These are phyloP conservation scores for Lithobates sylvaticus DNA, from an alignment of 2,797 vertebrate genomes.

Conservation along the genomic window DNA sequence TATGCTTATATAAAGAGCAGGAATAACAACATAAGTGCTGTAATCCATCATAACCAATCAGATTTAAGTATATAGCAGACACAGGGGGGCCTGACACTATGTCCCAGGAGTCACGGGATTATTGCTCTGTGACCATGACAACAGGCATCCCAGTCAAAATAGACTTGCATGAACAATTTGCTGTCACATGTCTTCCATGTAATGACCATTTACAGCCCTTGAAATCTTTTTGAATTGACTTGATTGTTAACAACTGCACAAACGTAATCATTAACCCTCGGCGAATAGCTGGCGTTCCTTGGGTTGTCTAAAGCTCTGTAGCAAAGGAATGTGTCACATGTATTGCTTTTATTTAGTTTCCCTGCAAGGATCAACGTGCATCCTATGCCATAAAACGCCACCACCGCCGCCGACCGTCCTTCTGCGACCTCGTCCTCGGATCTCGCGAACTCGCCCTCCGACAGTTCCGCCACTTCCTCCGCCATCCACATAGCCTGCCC, in stretches of 20 bases:
- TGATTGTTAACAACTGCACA: conserved; percentile 69
- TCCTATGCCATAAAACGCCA: too few species aligned
- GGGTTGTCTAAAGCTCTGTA: conserved; percentile 27
- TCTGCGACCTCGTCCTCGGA: too few species aligned
- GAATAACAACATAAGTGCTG: neutral
- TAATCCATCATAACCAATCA: too few species aligned
- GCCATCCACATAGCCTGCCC: too few species aligned
- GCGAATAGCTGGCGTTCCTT: conserved; percentile 68
- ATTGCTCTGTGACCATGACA: conserved; percentile 71
- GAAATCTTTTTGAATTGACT: conserved; percentile 68
- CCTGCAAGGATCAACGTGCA: neutral
- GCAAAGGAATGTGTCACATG: neutral
- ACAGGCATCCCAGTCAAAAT: conserved; percentile 69
- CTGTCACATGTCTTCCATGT: conserved; percentile 65
- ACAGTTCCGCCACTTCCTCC: too few species aligned
- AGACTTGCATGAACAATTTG: conserved; percentile 66
- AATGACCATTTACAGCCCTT: conserved; percentile 70
- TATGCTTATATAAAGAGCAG: too few species aligned
- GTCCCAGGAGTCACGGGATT: conserved; percentile 50
- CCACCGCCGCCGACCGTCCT: too few species aligned
- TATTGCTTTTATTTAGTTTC: conserved; percentile 1
- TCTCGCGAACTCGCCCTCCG: too few species aligned
- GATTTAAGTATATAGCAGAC: too few species aligned
- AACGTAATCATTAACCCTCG: conserved; percentile 72
- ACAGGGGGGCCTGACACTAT: neutral